Conservation (phyloP, 2,113 vertebrate species). For the Entosphenus tridentatus region DNA sequence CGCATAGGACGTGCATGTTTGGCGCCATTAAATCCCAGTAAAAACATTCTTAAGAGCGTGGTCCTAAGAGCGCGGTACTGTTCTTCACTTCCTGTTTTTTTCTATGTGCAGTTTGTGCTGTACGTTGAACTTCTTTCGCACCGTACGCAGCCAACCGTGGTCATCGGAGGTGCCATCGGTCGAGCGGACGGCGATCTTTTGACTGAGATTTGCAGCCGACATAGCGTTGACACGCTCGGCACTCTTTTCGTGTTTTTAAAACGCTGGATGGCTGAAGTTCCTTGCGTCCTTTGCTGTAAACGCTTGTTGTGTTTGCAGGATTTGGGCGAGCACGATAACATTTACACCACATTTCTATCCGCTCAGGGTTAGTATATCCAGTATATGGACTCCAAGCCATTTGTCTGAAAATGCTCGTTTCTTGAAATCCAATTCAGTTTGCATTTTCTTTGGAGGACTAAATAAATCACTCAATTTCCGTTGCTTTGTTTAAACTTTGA, state of each 20-base stretch:
- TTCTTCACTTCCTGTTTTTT: slow-evolving; percentile 9
- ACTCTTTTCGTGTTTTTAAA: slow-evolving; percentile 11
- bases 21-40: slow-evolving; percentile 10
- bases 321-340: not conserved
- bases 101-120: not conserved
- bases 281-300: slow-evolving; percentile 9
- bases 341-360: slow-evolving; percentile 10
- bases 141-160: no score
- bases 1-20: slow-evolving; percentile 9
- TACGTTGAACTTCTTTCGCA: no score
- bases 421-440: no score
- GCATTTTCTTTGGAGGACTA: no score
- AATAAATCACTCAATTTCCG: no score
- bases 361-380: slow-evolving; percentile 2
- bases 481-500: no score
- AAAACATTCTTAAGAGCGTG: slow-evolving; percentile 9
- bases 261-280: slow-evolving; percentile 11
- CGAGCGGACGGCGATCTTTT: not conserved
- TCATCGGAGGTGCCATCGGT: not conserved
- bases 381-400: no score
- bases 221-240: not conserved
- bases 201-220: not conserved
- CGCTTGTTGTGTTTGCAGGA: slow-evolving; percentile 7
- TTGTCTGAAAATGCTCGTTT: no score
- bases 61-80: slow-evolving; percentile 7